Evolutionary conservation across 2,888 invertebrate species (phyloP), one percentile per base, ranked within the genome.

Genomic region (Liposcelis brunnea): DNA sequence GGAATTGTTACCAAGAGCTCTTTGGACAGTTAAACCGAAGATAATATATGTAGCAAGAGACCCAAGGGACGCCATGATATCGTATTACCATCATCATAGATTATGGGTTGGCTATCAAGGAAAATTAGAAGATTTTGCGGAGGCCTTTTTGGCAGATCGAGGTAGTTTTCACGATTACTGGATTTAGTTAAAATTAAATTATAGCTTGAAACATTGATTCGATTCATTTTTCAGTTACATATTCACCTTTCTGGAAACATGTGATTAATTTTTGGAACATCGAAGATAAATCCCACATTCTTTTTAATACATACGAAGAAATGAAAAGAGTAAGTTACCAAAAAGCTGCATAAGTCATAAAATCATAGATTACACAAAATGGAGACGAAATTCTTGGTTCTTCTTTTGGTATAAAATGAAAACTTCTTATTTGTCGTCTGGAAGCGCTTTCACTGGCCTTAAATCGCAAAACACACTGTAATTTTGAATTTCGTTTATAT

Each of bases 41-140:
- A 51, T 51, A 43, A 31, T 68, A n/a, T 68, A 66, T 52, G 59
- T 66, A 21, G 60, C 62, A 6, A 55, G 69, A 48, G 64, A 69
- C 49, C 65, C 68, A 0, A 66, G 64, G 51, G 69, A 69, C 54
- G 61, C 61, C 1, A 56, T 58, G 7, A 63, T 68, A 4, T 68
- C 68, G 0, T 66, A 61, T 48, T 67, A 60, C 53, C 61, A 62
- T 52, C 61, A 64, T 52, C 66, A 64, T 52, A 51, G 58, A 16
- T 51, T 59, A 37, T 56, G 58, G 54, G 55, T 57, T 36, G 53
- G 52, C 15, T 60, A 58, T 50, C 50, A 47, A 3, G 61, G 60
- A 2, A 49, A 54, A 4, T 55, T 56, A 45, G 54, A 57, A 21
- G 55, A 55, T 14, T 58, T 58, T 48, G 50, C 58, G 49, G 55